Conservation (phyloP, 2,113 vertebrate genomes). For the Brachirus orientalis region DNA sequence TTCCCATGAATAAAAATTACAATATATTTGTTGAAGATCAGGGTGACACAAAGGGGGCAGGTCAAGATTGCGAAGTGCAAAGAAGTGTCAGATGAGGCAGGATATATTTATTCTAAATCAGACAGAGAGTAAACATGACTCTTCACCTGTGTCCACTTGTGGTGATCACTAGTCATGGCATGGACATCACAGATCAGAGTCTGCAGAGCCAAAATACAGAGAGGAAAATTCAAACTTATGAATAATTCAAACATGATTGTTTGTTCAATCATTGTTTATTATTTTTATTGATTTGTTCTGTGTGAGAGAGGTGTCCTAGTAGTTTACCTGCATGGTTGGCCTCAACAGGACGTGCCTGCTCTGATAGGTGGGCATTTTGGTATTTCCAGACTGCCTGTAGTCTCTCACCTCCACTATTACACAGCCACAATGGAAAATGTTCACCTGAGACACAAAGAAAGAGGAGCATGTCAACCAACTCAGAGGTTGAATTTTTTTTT, state of each 20-base stretch:
- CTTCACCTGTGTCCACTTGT: slow-evolving; percentile 98
- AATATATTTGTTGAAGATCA: neutral
- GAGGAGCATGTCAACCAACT: neutral
- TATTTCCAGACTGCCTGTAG: slow-evolving; percentile 92
- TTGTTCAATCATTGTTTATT: neutral
- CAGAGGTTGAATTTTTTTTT: neutral
- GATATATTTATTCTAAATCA: neutral
- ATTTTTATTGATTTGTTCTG: neutral
- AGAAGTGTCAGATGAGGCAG: neutral
- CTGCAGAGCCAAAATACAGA: slow-evolving; percentile 72
- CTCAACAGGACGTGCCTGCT: slow-evolving; percentile 93
- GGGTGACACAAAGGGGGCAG: neutral
- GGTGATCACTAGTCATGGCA: slow-evolving; percentile 98
- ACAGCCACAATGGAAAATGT: slow-evolving; percentile 99
- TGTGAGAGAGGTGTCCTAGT: neutral
- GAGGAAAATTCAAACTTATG: neutral
- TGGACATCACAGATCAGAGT: slow-evolving; percentile 98
- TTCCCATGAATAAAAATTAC: no score
- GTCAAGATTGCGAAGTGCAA: neutral
- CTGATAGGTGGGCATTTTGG: slow-evolving; percentile 94
- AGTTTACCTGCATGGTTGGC: slow-evolving; percentile 95
- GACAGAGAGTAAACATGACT: neutral
- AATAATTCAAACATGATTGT: no score
- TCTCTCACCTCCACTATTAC: slow-evolving; percentile 97
- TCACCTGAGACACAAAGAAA: slow-evolving; percentile 84